A percentile compares a stretch with the other conserved stretches of the same genome.
Conservation (phyloP, 2,113 vertebrate genomes). For the Cebidichthys violaceus region DNA sequence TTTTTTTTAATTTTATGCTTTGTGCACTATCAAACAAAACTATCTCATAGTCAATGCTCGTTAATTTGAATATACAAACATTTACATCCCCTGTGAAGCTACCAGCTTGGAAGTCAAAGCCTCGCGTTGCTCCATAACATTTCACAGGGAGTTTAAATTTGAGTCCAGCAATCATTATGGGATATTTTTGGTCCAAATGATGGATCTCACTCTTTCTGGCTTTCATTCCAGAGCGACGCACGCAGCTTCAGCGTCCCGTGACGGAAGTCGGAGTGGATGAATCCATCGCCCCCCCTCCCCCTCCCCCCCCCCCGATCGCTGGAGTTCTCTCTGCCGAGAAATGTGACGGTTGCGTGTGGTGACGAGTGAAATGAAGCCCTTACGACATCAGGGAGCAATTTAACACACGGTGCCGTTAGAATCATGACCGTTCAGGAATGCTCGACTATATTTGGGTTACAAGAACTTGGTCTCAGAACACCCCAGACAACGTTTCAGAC, state of each 20-base stretch:
- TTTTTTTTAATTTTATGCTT: conserved; percentile 52
- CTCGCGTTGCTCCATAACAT: conserved; percentile 23
- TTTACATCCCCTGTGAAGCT: conserved; percentile 45
- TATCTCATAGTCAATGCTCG: conserved; percentile 34
- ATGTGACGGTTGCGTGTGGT: conserved; percentile 39
- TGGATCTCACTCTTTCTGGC: conserved; percentile 20
- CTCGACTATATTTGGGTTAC: conserved; percentile 8
- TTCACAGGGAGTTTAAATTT: conserved; percentile 35
- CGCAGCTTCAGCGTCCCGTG: not conserved
- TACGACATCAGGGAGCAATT: conserved; percentile 34
- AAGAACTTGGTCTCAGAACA: not conserved
- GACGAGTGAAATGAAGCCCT: conserved; percentile 48
- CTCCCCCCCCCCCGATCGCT: conserved; percentile 7
- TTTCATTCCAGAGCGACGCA: conserved; percentile 30
- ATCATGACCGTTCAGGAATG: conserved; percentile 11
- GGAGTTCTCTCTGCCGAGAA: conserved; percentile 24
- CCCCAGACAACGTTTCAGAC: conserved; percentile 8
- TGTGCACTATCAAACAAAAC: conserved; percentile 60
- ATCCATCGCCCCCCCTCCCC: conserved; percentile 31
- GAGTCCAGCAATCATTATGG: conserved; percentile 21
- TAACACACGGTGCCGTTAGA: conserved; percentile 5
- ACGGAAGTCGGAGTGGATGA: conserved; percentile 15
- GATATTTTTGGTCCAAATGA: not conserved
- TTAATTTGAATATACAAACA: conserved; percentile 60
- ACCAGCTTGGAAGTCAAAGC: conserved; percentile 27